phyloP scores from a whole-genome alignment of 2,113 vertebrate species.

The Recurvirostra avosetta region DNA sequence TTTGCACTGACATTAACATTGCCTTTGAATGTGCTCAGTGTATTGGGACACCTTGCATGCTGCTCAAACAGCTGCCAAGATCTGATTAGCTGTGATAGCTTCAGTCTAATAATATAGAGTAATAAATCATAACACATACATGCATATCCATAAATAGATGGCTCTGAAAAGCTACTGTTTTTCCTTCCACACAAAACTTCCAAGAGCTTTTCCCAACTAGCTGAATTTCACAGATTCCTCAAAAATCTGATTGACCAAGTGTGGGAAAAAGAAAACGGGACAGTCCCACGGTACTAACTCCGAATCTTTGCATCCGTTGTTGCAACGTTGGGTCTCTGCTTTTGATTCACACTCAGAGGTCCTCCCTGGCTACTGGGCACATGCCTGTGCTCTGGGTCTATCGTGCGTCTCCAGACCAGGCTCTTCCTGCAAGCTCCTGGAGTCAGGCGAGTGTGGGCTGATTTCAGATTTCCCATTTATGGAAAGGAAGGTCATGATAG shows the following conservation, averaged over 20 bases:
- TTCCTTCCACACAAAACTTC: background rate
- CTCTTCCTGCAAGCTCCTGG: background rate
- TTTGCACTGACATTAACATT: background rate
- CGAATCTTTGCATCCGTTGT: background rate
- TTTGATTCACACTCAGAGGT: background rate
- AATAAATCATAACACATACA: background rate
- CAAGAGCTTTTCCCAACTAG: background rate
- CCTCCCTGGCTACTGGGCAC: background rate
- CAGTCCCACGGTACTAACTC: background rate
- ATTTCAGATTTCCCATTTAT: background rate
- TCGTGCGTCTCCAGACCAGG: background rate
- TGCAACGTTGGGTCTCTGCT: background rate
- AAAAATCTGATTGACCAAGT: background rate
- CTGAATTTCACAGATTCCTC: background rate
- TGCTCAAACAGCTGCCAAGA: background rate
- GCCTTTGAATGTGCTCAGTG: background rate
- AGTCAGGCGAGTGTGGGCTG: rapidly evolving
- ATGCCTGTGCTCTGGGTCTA: background rate
- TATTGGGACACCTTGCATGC: background rate
- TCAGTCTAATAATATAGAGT: background rate
- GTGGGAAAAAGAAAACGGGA: background rate
- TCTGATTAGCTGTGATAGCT: background rate
- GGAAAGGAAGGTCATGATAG: background rate
- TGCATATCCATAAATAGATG: background rate
- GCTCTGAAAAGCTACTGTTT: background rate